Conservation (phyloP, 2,797 vertebrate genomes). For the Glyptemys insculpta region DNA sequence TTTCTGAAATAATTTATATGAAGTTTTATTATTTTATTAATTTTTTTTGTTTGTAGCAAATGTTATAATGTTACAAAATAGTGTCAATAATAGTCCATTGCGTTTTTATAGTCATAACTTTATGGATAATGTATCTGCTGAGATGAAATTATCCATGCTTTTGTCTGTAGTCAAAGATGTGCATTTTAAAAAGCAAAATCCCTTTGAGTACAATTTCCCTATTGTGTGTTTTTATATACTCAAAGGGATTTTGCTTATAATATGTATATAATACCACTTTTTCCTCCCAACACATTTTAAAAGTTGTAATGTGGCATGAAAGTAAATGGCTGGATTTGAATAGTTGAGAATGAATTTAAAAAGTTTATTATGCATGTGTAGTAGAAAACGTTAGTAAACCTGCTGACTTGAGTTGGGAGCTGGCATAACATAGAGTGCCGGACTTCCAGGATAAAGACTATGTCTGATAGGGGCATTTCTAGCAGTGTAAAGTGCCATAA, state of each 20-base stretch:
- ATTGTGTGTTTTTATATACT: neutral
- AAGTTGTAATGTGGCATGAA: neutral
- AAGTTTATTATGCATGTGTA: neutral
- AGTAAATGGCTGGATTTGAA: neutral
- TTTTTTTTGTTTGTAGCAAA: neutral
- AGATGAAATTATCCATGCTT: neutral
- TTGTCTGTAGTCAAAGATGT: neutral
- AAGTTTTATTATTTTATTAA: neutral
- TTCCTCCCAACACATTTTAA: neutral
- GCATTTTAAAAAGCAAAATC: neutral
- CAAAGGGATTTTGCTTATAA: neutral
- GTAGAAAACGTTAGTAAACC: neutral
- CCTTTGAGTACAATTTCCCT: neutral
- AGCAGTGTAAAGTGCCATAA: neutral
- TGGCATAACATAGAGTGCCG: neutral
- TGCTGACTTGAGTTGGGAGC: neutral
- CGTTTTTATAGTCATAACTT: neutral
- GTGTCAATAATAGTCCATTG: neutral
- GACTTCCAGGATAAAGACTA: neutral
- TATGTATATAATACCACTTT: neutral
- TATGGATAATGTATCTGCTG: neutral
- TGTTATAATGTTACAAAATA: neutral
- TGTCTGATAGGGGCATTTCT: accelerated
- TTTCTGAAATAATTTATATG: neutral
- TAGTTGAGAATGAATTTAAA: neutral